phyloP scores from a whole-genome alignment of 2,888 invertebrate species.

The Orchestes rusci region DNA sequence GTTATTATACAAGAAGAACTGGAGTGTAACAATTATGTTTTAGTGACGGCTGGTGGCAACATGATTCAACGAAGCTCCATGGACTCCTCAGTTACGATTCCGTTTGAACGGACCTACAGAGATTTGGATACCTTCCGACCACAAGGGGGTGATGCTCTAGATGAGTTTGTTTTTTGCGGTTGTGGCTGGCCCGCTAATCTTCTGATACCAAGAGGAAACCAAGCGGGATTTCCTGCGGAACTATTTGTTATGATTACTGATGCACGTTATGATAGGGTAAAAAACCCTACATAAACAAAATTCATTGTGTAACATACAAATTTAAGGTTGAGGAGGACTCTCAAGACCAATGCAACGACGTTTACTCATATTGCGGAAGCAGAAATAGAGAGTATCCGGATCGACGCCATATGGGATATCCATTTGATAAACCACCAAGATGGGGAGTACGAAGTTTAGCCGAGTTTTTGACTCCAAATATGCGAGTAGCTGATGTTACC shows the following conservation, averaged over 20 bases:
- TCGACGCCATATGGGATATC: slow-evolving; percentile 76
- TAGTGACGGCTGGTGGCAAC: slow-evolving; percentile 58
- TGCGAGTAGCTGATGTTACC: slow-evolving; percentile 57
- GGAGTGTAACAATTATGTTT: no score
- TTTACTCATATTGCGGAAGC: slow-evolving; percentile 72
- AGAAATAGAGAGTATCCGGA: slow-evolving; percentile 74
- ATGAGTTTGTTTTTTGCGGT: slow-evolving; percentile 73
- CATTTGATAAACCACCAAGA: slow-evolving; percentile 62
- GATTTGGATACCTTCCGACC: slow-evolving; percentile 57
- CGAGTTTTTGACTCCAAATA: slow-evolving; percentile 67
- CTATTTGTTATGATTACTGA: slow-evolving; percentile 75
- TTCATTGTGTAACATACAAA: no score
- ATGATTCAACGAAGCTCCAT: slow-evolving; percentile 57
- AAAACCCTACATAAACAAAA: no score
- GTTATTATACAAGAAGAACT: no score
- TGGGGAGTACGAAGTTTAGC: slow-evolving; percentile 50
- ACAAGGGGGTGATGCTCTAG: slow-evolving; percentile 46
- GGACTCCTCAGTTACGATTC: slow-evolving; percentile 74
- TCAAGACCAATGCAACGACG: slow-evolving; percentile 59
- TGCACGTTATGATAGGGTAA: slow-evolving; percentile 58
- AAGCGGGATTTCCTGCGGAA: slow-evolving; percentile 58
- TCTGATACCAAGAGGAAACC: slow-evolving; percentile 65
- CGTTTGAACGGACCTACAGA: slow-evolving; percentile 74
- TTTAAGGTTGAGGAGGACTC: slow-evolving; percentile 49
- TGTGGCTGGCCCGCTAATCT: slow-evolving; percentile 85